Evolutionary conservation across 1,140 invertebrate species (phyloP).

Genomic region (Choristoneura fumiferana): DNA sequence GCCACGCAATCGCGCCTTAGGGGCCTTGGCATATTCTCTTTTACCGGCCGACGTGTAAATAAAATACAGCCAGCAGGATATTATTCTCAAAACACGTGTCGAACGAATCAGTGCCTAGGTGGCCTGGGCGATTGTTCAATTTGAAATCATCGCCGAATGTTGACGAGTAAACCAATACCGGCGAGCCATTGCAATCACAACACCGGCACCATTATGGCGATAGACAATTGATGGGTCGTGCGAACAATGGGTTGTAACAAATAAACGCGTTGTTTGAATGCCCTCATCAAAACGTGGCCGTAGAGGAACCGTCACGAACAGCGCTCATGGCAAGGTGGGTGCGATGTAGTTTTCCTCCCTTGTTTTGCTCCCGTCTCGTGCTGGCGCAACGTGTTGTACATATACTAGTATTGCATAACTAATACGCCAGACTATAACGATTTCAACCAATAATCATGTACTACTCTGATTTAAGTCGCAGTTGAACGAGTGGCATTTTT

Average conservation of each 20-base stretch:
- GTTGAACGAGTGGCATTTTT: no score
- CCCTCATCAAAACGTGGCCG: not conserved
- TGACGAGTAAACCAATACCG: slow-evolving; percentile 7
- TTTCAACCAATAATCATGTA: no score
- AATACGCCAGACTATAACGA: no score
- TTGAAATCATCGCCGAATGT: not conserved
- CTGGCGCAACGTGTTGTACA: no score
- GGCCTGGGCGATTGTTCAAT: no score
- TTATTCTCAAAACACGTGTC: not conserved
- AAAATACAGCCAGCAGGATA: no score
- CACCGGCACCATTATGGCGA: slow-evolving; percentile 3
- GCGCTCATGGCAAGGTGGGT: not conserved
- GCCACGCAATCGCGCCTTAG: not conserved
- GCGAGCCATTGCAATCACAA: not conserved
- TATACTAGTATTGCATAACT: no score
- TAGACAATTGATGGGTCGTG: slow-evolving; percentile 9
- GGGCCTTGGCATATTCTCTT: slow-evolving; percentile 4
- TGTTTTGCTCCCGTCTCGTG: no score
- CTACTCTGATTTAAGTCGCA: no score
- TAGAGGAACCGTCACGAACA: not conserved
- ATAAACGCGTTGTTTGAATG: slow-evolving; percentile 15
- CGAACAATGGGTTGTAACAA: slow-evolving; percentile 15
- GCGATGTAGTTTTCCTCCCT: not conserved
- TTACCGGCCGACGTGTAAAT: no score
- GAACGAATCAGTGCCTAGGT: not conserved